Conservation (phyloP, 2,797 vertebrate genomes). For the Melanotaenia parkinsoni region DNA sequence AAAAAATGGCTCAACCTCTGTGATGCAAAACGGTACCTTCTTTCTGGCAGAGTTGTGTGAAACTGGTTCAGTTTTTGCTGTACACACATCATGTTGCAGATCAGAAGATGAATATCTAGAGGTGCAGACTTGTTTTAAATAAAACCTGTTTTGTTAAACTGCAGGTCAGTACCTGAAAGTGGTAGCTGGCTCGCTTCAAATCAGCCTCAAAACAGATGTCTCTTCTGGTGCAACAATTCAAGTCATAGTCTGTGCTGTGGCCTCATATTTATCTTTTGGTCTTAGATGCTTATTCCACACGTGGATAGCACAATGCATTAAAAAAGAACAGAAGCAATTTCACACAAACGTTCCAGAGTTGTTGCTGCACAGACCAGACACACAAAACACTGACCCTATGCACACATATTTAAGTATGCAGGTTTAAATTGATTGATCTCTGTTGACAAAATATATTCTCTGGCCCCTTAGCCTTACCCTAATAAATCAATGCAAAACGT, state of each 20-base stretch:
- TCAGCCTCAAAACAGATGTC: constrained; percentile 46
- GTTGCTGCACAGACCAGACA: constrained; percentile 35
- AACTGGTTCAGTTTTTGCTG: constrained; percentile 73
- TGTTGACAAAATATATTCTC: background rate
- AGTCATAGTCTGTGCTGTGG: constrained; percentile 41
- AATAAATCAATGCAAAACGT: no score
- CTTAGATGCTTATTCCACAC: constrained; percentile 56
- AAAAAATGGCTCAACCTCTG: constrained; percentile 47
- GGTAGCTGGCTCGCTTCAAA: constrained; percentile 52
- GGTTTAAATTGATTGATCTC: background rate
- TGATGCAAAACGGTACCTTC: constrained; percentile 57
- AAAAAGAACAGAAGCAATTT: constrained; percentile 64
- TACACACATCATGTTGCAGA: constrained; percentile 61
- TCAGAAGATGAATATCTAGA: constrained; percentile 58
- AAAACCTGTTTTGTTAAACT: constrained; percentile 52
- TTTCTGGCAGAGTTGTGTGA: constrained; percentile 68
- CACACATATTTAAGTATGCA: background rate
- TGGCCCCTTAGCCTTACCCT: background rate
- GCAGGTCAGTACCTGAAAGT: constrained; percentile 51
- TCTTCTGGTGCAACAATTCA: constrained; percentile 55
- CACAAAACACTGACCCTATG: constrained; percentile 2
- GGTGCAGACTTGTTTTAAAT: constrained; percentile 50
- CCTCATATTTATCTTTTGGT: constrained; percentile 57
- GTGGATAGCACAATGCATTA: constrained; percentile 65
- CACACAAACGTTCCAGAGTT: constrained; percentile 68